Base-by-base conservation (phyloP, 2,113 vertebrate species). In the Galemys pyrenaicus region DNA sequence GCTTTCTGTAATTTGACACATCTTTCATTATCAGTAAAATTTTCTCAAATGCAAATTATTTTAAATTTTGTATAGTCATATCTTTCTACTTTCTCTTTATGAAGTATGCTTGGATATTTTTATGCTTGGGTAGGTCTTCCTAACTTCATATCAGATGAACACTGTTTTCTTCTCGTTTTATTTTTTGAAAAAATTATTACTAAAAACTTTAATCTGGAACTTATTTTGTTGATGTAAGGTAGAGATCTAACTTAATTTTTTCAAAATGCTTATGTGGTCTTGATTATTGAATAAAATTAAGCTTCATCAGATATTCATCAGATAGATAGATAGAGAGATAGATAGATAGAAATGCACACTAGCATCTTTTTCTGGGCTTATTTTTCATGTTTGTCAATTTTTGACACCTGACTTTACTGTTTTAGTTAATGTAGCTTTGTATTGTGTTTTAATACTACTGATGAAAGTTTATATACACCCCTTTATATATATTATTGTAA, bases 391-490 rank as follows among this genome's bases (percentile, higher is more conserved):
- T 58, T 77, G 32, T 94, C 22, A 39, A 22, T 92, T 60, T 49
- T 92, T 78, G 82, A 86, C 64, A 60, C 28, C 24, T 58, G 65
- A 84, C 22, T 44, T 44, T n/a, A 54, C 32, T 32, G 9, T 79
- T 87, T 87, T 62, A 71, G 44, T 87, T 80, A 73, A 30, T 51
- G 9, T 80, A 93, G 54, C 30, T 87, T 87, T 80, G 20, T 54
- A 71, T n/a, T 92, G 41, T 44, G 75, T 87, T 87, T 64, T 93
- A 35, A 81, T 64, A 73, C 35, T 60, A 32, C 37, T 78, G 49
- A 58, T 58, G 32, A 85, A 39, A 67, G 30, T 85, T 92, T 92
- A 68, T 6, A 85, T 37, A 68, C 15, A 35, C 26, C 51, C 46
- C 19, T 78, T 77, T 84, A 22, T 39, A 56, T 85, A 30, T 68